phyloP scores from a whole-genome alignment of 2,113 vertebrate genomes.

The Stictonetta naevosa region DNA sequence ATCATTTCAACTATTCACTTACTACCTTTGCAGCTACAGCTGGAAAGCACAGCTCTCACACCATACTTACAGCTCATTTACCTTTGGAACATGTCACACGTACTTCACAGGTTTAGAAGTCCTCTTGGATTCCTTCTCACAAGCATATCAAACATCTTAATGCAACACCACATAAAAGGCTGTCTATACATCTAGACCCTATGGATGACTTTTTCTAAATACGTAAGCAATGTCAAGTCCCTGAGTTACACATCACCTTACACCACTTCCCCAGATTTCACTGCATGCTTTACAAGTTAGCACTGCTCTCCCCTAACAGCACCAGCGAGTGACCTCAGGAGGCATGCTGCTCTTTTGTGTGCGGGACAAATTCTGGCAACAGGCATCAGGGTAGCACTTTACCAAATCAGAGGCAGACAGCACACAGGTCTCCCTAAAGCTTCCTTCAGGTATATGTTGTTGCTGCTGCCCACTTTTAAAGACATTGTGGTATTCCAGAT shows the following conservation, averaged over 20 bases:
- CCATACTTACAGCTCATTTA: neutral
- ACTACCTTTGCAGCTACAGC: neutral
- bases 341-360: neutral
- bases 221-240: slow-evolving; percentile 12
- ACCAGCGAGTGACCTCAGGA: neutral
- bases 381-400: neutral
- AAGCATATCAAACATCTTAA: neutral
- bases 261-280: neutral
- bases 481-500: neutral
- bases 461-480: neutral
- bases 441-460: neutral
- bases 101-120: neutral
- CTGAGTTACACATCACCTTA: neutral
- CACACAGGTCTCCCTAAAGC: neutral
- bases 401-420: neutral
- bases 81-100: neutral
- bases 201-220: neutral
- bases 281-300: accelerated
- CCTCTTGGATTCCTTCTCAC: slow-evolving; percentile 6
- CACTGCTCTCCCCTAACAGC: neutral
- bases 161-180: neutral
- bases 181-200: neutral
- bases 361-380: neutral
- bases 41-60: neutral
- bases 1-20: neutral